A percentile compares a stretch with the other conserved stretches of the same genome.
phyloP scores from a whole-genome alignment of 2,113 vertebrate species.

The Piliocolobus tephrosceles region DNA sequence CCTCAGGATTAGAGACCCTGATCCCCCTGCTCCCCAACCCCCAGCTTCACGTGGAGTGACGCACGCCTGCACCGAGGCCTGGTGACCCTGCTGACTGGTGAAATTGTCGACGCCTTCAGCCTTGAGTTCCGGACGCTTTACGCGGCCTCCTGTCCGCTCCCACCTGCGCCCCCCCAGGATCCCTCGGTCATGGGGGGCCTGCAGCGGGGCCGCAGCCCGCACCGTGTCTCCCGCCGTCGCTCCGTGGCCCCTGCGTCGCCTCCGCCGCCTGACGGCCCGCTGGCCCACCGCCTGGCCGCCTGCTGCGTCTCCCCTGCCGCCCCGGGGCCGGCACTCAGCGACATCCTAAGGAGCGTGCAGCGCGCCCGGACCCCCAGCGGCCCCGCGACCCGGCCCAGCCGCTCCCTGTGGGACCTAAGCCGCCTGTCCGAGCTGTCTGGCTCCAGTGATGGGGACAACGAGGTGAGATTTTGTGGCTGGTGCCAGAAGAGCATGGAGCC shows the following conservation, averaged over 20 bases:
- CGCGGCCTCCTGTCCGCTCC: slow-evolving; percentile 69
- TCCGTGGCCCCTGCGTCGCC: slow-evolving; percentile 39
- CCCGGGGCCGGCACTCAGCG: slow-evolving; percentile 33
- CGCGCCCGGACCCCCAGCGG: neutral
- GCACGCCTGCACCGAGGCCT: slow-evolving; percentile 76
- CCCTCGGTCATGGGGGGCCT: neutral
- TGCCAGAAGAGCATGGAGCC: neutral
- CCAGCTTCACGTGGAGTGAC: slow-evolving; percentile 80
- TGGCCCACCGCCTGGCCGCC: slow-evolving; percentile 29
- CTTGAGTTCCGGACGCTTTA: slow-evolving; percentile 78
- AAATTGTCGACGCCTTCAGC: slow-evolving; percentile 73
- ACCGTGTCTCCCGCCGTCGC: slow-evolving; percentile 56
- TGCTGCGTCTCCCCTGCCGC: neutral
- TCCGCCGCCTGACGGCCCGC: rapidly evolving
- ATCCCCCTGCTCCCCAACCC: neutral
- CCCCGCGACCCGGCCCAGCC: slow-evolving; percentile 55
- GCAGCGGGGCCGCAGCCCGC: slow-evolving; percentile 36
- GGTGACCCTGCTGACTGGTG: slow-evolving; percentile 77
- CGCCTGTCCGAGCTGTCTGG: slow-evolving; percentile 73
- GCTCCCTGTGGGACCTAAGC: slow-evolving; percentile 81
- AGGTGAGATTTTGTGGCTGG: slow-evolving; percentile 47
- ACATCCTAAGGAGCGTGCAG: slow-evolving; percentile 52
- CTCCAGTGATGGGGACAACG: slow-evolving; percentile 65
- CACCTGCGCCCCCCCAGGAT: rapidly evolving
- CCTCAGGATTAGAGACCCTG: neutral